Evolutionary conservation across 2,113 vertebrate species (phyloP), one percentile per base, ranked within the genome.

Genomic region (Alligator mississippiensis): DNA sequence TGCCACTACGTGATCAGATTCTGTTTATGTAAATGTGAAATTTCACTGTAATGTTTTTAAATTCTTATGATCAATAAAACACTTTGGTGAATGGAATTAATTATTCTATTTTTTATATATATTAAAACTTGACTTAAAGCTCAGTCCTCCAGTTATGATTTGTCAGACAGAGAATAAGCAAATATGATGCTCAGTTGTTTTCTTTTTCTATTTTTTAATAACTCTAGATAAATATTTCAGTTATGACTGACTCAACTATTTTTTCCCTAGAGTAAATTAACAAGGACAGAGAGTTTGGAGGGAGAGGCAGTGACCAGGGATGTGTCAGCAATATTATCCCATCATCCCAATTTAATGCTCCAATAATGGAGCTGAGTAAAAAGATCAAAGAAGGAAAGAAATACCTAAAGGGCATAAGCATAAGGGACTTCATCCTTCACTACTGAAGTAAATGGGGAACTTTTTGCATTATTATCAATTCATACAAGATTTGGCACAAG

Each of bases 81-180:
- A 17, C 9, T 0, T 80, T 81, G 89, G 22, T 89, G 82, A 77
- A 19, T 94, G 83, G 10, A 80, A 92, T 93, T 96, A 92, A 95
- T 90, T 87, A 61, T 82, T 77, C 92, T 90, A 94, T 89, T 34
- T 87, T 55, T 88, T 80, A 11, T 87, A 79, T 38, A 16, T 75
- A 85, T 85, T 93, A 47, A 82, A 28, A 94, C 60, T 47, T 47
- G 47, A 47, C 47, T 90, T 88, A 85, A 89, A 91, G 22, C 30
- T 88, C 80, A 88, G 95, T 89, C 94, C 82, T 84, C 88, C 84
- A 7, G 12, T 77, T 76, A 88, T 27, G 4, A 22, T 77, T 21
- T 94, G 88, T 96, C 93, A 90, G 13, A 59, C 64, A 85, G 38
- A 19, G 5, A 18, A 34, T 34, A 70, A 11, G 17, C n/a, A 9